Conservation (phyloP, 2,113 vertebrate genomes). For the Chunga burmeisteri region DNA sequence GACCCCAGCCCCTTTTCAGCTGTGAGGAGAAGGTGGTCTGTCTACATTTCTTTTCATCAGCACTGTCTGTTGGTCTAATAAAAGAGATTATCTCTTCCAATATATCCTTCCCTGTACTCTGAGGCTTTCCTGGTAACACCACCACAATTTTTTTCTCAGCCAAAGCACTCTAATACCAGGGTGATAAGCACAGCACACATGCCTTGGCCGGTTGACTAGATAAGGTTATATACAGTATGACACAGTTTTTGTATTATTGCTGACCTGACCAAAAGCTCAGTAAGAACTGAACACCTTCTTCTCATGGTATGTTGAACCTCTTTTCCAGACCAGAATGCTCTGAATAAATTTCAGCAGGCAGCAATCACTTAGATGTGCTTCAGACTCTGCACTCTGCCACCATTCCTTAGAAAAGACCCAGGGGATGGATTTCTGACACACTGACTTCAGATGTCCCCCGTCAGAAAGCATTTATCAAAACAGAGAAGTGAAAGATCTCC, state of each 20-base stretch:
- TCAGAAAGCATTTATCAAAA: not conserved
- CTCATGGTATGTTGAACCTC: not conserved
- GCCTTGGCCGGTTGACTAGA: not conserved
- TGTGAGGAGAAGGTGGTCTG: not conserved
- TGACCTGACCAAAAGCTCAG: not conserved
- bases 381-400: not conserved
- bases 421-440: not conserved
- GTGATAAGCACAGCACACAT: not conserved
- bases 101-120: not conserved
- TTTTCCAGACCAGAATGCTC: not conserved
- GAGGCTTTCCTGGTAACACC: not conserved
- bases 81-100: not conserved
- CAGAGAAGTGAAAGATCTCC: not conserved
- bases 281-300: conserved; percentile 23
- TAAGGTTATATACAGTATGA: not conserved
- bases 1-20: not conserved
- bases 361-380: not conserved
- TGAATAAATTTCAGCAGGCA: conserved; percentile 11
- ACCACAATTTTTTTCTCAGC: not conserved
- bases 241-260: not conserved
- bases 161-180: not conserved
- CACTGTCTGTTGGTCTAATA: not conserved
- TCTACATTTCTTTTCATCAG: not conserved
- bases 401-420: not conserved
- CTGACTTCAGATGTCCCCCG: not conserved